Conservation (phyloP, 37 sponge, comb jelly and placozoan species). For the Cladorhizidae sp. region DNA sequence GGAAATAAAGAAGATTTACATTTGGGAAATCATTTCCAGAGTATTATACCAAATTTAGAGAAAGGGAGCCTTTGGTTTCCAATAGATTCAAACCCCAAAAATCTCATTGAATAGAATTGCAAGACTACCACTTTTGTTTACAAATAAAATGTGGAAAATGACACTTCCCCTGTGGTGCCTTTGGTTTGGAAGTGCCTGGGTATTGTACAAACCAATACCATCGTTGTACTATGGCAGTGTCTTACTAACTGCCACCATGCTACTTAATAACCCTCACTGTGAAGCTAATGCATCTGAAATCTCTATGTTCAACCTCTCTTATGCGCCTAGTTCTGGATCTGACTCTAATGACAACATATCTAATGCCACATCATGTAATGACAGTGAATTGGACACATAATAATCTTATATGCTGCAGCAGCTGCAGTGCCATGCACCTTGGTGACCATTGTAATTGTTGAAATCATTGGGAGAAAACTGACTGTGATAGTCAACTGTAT, state of each 20-base stretch:
- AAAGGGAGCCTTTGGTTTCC: background rate
- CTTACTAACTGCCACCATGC: constrained; percentile 60
- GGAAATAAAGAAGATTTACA: too few species aligned
- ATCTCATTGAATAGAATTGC: background rate
- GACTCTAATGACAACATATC: background rate
- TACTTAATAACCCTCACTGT: constrained; percentile 70
- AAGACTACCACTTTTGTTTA: constrained; percentile 20
- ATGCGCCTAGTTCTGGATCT: background rate
- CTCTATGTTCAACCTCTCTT: background rate
- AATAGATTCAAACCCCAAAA: too few species aligned
- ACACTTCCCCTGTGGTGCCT: constrained; percentile 35
- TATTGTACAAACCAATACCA: too few species aligned
- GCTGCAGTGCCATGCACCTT: constrained; percentile 80
- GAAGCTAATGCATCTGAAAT: background rate
- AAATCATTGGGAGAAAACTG: constrained; percentile 73
- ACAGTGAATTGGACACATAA: constrained; percentile 10
- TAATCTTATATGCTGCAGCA: constrained; percentile 66
- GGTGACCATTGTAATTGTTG: constrained; percentile 63
- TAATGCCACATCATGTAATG: background rate
- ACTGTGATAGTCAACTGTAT: constrained; percentile 76
- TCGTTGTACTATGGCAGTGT: constrained; percentile 73
- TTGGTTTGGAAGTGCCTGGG: constrained; percentile 59
- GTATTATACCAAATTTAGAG: background rate
- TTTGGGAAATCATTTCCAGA: too few species aligned
- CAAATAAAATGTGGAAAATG: constrained; percentile 64